Evolutionary conservation across 2,113 vertebrate species (phyloP), one percentile per base, ranked within the genome.

Genomic region (Gorsachius goisagi): DNA sequence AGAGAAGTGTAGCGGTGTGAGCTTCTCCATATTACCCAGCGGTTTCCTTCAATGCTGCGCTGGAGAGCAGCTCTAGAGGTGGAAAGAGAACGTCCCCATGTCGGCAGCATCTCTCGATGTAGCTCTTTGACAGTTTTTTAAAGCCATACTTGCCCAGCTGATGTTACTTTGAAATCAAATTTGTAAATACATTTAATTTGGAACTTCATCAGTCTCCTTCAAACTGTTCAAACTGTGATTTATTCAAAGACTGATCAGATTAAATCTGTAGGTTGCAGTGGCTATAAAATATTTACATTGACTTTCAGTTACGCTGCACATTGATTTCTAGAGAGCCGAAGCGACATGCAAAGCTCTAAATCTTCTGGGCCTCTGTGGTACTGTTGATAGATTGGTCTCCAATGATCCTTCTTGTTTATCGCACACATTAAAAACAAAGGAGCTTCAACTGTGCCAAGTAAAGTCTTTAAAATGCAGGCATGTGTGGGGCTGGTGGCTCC

Each of bases 41-140:
- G 18, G n/a, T 5, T 5, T 6, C 35, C 45, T 28, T 12, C 3
- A 58, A 2, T 7, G n/a, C 27, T 28, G 53, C 0, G 3, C 47
- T 19, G 28, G 41, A 32, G 39, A 56, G 49, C 12, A 5, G 19
- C 23, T 35, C 56, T 3, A 8, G 87, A 22, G 32, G 19, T 27
- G 39, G 52, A 19, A 23, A 8, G 56, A 49, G 27, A 21, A 14
- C 9, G 22, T 19, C 30, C 27, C 18, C 4, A 2, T 41, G 1
- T 9, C 2, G 2, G 35, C 64, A 56, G 35, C 41, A 5, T 32
- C n/a, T 56, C 15, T 47, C 20, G 39, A 9, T 27, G 30, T 37
- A 8, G 2, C 64, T 17, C 66, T 47, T 8, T 3, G 12, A 11
- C 12, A 17, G 15, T 4, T 39, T 47, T 55, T 21, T 28, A 28